These are phyloP conservation scores for Recurvirostra avosetta DNA, from an alignment of 2,113 vertebrate species.

Conservation along the genomic window DNA sequence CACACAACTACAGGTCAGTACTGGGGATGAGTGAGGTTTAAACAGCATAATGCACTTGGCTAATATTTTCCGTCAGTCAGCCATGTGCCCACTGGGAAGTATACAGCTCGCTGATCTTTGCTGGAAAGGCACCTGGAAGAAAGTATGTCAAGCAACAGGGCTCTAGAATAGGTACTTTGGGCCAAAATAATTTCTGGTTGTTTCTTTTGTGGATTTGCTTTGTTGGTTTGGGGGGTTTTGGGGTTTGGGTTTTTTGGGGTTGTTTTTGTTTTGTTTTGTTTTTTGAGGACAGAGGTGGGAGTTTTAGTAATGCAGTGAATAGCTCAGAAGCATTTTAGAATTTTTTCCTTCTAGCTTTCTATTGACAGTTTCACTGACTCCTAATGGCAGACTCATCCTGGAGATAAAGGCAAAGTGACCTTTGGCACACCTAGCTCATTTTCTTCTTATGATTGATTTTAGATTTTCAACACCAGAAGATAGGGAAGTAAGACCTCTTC, in stretches of 20 bases:
- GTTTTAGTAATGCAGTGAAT: neutral
- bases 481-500: neutral
- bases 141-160: neutral
- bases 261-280: neutral
- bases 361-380: neutral
- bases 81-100: rapidly evolving
- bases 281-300: neutral
- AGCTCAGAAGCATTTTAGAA: neutral
- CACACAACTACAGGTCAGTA: neutral
- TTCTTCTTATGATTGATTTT: neutral
- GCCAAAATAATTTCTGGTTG: neutral
- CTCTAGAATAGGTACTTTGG: neutral
- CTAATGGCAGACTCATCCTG: neutral
- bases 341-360: neutral
- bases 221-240: neutral
- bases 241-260: neutral
- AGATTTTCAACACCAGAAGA: neutral
- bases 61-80: neutral
- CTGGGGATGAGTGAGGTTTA: neutral
- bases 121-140: neutral
- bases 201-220: neutral
- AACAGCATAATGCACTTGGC: neutral
- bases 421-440: neutral
- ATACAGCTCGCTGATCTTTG: neutral
- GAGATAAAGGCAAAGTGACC: neutral